Evolutionary conservation across 1,140 invertebrate species (phyloP).

Genomic region (Nephotettix cincticeps): DNA sequence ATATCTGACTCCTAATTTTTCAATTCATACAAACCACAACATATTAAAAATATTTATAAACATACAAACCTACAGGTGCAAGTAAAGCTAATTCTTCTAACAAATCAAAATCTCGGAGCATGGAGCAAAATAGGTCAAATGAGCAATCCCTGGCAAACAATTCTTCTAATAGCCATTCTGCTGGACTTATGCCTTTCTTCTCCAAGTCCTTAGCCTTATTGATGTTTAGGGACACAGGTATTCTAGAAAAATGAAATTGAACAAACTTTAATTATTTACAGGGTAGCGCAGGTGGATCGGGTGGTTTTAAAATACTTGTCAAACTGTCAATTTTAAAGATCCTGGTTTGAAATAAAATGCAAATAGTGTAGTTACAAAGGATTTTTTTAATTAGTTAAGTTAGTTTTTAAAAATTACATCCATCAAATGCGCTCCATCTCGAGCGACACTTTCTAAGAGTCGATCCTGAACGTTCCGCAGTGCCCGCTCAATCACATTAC

Average conservation of each 20-base stretch:
- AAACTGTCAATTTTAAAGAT: too few relatives aligned
- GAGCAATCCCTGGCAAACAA: constrained; percentile 4
- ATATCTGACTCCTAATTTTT: not conserved
- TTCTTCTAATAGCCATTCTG: not conserved
- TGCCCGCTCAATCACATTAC: too few relatives aligned
- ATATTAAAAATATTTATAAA: not conserved
- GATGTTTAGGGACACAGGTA: not conserved
- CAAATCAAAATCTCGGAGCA: constrained; percentile 6
- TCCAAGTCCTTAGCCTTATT: not conserved
- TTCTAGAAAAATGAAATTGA: not conserved
- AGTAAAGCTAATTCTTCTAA: not conserved
- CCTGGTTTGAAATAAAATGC: too few relatives aligned
- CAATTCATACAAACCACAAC: not conserved
- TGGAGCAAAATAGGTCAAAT: not conserved
- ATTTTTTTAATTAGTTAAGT: too few relatives aligned
- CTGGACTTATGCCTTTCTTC: not conserved
- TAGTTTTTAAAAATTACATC: too few relatives aligned
- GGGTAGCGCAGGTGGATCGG: too few relatives aligned
- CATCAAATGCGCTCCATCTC: too few relatives aligned
- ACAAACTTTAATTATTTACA: too few relatives aligned
- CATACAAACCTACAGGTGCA: not conserved
- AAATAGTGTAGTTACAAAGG: too few relatives aligned
- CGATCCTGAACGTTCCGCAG: too few relatives aligned
- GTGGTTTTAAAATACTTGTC: too few relatives aligned
- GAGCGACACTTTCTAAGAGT: too few relatives aligned